These are phyloP conservation scores for Lochmaea capreae DNA, from an alignment of 2,888 invertebrate species.

Conservation along the genomic window DNA sequence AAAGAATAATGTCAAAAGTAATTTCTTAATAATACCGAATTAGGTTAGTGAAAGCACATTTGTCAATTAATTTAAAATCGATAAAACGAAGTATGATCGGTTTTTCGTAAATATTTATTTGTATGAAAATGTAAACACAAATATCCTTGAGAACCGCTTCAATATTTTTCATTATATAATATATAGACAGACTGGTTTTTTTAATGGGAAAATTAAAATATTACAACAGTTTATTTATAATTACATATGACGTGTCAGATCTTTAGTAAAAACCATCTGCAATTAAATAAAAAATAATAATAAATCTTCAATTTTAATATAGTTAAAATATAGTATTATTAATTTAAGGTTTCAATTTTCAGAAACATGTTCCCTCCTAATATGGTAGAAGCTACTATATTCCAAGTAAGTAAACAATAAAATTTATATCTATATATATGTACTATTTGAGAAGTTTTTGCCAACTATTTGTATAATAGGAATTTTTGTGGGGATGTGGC, in stretches of 20 bases:
- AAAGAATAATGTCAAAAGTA: no score
- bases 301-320: no score
- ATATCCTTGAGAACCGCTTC: not conserved
- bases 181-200: not conserved
- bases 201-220: not conserved
- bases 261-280: not conserved
- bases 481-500: no score
- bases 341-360: constrained; percentile 46
- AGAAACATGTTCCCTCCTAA: constrained; percentile 79
- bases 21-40: no score
- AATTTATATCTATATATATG: no score
- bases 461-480: no score
- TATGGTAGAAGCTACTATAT: constrained; percentile 72
- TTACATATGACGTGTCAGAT: not conserved
- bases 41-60: no score
- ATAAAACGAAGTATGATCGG: no score
- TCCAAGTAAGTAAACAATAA: constrained; percentile 61
- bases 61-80: no score
- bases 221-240: not conserved
- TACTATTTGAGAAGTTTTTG: no score
- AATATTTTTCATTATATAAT: not conserved
- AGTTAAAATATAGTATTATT: no score
- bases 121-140: not conserved
- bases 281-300: no score
- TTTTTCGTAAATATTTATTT: not conserved